Evolutionary conservation across 1,140 invertebrate species (phyloP), one percentile per base, ranked within the genome.

Genomic region (Teleopsis dalmanni): DNA sequence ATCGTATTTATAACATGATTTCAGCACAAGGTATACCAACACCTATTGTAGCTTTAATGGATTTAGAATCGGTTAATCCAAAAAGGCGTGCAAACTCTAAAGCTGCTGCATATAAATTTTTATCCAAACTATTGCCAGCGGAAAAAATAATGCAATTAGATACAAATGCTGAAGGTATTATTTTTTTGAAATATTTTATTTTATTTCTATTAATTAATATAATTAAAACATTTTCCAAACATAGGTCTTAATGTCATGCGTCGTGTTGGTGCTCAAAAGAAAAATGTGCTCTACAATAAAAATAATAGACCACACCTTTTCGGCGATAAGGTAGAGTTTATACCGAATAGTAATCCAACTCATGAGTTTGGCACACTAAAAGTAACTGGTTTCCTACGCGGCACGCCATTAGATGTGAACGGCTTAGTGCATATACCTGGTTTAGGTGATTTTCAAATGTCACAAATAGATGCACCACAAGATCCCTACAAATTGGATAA

Each of bases 381-480:
- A 73, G 70, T 97, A 2, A 84, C 83, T 50, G 95, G 95, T 3
- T 95, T 85, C 72, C 69, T 98, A 37, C 75, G 88, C 60, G 88
- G 91, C 1, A 77, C 81, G 56, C 73, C 85, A 7, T 73, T 95
- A 31, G 86, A 84, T 70, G 91, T 88, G 0, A 96, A 98, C 77
- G 76, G 83, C 54, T 74, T 97, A 37, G 75, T 98, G 37, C 89
- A 98, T 62, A 81, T 98, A 43, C 82, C 89, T 43, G 92, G 91
- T 0, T 81, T 91, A 63, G 94, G 92, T 33, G 88, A 95, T 65
- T 98, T 87, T 70, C 93, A 96, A 76, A 83, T 98, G 79, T 75
- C 73, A 3, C 81, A 84, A 66, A 91, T 97, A 55, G 83, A 86
- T 73, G 76, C 79, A 1, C 66, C 76, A 1, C 70, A 73, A 47